Conservation (phyloP, 2,888 invertebrate species). For the Dolomedes plantarius region DNA sequence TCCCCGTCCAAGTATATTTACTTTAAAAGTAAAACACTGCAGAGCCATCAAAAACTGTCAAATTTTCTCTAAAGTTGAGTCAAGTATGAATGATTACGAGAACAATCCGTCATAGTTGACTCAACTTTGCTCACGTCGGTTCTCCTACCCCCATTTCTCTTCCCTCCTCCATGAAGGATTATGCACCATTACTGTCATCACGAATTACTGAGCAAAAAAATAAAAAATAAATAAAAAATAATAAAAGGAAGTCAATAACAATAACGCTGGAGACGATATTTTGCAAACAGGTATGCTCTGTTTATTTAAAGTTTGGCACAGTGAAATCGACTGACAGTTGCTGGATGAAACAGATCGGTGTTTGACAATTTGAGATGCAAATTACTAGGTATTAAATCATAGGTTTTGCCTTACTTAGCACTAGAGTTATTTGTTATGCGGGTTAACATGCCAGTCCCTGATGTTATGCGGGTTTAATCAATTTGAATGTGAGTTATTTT, state of each 20-base stretch:
- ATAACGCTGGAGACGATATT: no score
- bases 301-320: not conserved
- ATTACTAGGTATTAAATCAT: no score
- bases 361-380: no score
- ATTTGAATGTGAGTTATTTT: no score
- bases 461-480: no score
- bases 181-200: not conserved
- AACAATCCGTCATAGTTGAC: constrained; percentile 11
- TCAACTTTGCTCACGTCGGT: constrained; percentile 1
- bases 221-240: not conserved
- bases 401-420: no score
- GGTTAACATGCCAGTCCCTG: no score
- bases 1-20: not conserved
- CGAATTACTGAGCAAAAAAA: not conserved
- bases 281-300: not conserved
- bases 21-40: constrained; percentile 12
- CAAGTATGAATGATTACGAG: constrained; percentile 10
- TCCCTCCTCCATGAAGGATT: constrained; percentile 5
- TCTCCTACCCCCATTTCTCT: no score
- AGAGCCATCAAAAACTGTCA: constrained; percentile 9
- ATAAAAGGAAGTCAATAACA: not conserved
- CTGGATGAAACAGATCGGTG: no score
- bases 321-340: not conserved
- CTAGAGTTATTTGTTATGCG: no score
- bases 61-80: constrained; percentile 14